phyloP scores from a whole-genome alignment of 2,888 invertebrate species.

The Eupithecia inturbata region DNA sequence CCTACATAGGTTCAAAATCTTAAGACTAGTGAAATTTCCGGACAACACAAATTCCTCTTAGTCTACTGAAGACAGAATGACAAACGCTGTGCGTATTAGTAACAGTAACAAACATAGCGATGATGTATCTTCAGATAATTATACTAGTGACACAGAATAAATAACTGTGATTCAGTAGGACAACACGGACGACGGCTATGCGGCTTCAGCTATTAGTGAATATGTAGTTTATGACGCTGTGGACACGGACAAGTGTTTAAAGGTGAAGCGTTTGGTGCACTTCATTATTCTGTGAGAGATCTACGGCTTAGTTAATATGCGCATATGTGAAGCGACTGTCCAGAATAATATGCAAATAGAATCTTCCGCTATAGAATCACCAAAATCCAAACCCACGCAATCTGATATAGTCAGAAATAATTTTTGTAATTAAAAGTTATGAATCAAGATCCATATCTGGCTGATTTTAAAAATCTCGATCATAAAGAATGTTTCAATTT shows the following conservation, averaged over 20 bases:
- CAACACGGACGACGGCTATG: slow-evolving; percentile 32
- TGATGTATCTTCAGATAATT: slow-evolving; percentile 39
- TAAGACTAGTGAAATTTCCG: not conserved
- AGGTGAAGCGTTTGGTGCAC: slow-evolving; percentile 26
- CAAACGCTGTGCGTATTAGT: slow-evolving; percentile 28
- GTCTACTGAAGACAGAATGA: slow-evolving; percentile 31
- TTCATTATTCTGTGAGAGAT: slow-evolving; percentile 12
- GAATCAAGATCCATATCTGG: slow-evolving; percentile 6
- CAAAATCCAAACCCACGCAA: slow-evolving; percentile 1
- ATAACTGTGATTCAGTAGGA: slow-evolving; percentile 35
- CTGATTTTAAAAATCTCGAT: slow-evolving; percentile 17
- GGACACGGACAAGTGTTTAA: slow-evolving; percentile 22
- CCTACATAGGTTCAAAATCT: not conserved
- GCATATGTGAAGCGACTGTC: not conserved
- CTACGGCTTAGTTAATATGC: not conserved
- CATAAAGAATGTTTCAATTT: slow-evolving; percentile 13
- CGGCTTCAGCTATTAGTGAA: slow-evolving; percentile 26
- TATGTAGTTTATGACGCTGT: slow-evolving; percentile 23
- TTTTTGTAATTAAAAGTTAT: slow-evolving; percentile 7
- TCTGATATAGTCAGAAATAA: slow-evolving; percentile 1
- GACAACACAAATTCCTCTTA: slow-evolving; percentile 27
- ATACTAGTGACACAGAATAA: slow-evolving; percentile 37
- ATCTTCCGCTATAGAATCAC: not conserved
- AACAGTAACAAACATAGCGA: slow-evolving; percentile 38
- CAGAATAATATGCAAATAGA: not conserved